Evolutionary conservation across 2,113 vertebrate species (phyloP).

Genomic region (Eptesicus fuscus): DNA sequence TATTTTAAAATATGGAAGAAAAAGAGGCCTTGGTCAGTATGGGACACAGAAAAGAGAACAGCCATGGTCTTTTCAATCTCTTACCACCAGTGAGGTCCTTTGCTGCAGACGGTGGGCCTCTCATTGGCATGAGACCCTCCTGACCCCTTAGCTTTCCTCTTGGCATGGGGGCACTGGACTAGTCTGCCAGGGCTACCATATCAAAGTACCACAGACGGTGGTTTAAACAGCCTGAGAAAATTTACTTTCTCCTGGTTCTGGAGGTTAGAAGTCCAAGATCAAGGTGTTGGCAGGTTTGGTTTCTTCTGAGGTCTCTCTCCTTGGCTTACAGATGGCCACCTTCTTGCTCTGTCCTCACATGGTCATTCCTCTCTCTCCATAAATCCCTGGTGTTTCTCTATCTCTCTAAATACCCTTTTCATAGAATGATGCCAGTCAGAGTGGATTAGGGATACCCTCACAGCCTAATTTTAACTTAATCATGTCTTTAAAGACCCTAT

Average conservation of each 20-base stretch:
- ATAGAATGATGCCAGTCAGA: neutral
- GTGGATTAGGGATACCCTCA: neutral
- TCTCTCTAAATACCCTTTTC: neutral
- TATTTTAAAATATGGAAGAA: neutral
- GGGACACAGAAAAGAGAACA: neutral
- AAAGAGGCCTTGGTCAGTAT: neutral
- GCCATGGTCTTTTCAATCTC: neutral
- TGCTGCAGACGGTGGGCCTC: accelerated
- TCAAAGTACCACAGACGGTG: neutral
- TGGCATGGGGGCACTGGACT: neutral
- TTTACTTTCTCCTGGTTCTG: neutral
- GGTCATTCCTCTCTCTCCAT: neutral
- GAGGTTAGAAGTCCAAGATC: neutral
- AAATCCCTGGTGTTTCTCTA: neutral
- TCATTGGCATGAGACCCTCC: neutral
- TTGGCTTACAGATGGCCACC: neutral
- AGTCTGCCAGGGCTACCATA: neutral
- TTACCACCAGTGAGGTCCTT: accelerated
- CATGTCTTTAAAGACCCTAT: neutral
- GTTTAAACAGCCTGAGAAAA: neutral
- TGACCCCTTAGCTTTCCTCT: neutral
- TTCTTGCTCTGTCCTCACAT: neutral
- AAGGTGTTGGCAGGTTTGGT: neutral
- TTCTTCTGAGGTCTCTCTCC: neutral
- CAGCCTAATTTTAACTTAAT: neutral